These are phyloP conservation scores for Stenoptilia bipunctidactyla DNA, from an alignment of 2,888 invertebrate genomes.

Conservation along the genomic window DNA sequence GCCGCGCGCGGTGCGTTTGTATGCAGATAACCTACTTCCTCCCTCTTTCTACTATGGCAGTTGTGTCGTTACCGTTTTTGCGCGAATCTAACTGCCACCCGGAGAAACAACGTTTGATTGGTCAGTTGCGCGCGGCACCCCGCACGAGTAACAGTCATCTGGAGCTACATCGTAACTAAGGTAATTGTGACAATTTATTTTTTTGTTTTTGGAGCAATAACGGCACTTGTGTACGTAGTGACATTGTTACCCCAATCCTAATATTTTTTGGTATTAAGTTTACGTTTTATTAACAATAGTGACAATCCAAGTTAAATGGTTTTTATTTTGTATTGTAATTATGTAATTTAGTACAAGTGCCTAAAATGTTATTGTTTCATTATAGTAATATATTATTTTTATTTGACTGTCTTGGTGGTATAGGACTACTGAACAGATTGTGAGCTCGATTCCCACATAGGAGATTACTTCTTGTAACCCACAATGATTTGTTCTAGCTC, in stretches of 20 bases:
- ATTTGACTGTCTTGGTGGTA: not conserved
- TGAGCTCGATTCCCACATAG: too few relatives aligned
- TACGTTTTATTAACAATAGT: conserved; percentile 5
- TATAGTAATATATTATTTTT: conserved; percentile 6
- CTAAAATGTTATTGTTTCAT: conserved; percentile 7
- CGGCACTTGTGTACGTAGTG: conserved; percentile 6
- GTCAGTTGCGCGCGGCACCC: conserved; percentile 11
- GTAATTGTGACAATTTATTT: conserved; percentile 12
- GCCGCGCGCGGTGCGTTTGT: too few relatives aligned
- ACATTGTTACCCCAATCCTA: conserved; percentile 7
- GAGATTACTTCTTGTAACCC: too few relatives aligned
- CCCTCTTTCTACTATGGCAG: too few relatives aligned
- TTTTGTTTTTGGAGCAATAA: conserved; percentile 8
- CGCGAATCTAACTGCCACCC: conserved; percentile 1
- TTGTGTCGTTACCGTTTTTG: conserved; percentile 9
- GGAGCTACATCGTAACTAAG: conserved; percentile 7
- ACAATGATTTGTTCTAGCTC: too few relatives aligned
- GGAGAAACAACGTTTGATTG: conserved; percentile 12
- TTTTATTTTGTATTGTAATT: too few relatives aligned
- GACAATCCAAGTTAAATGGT: too few relatives aligned
- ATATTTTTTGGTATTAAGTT: conserved; percentile 7
- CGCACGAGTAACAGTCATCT: conserved; percentile 8
- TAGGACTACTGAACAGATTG: too few relatives aligned
- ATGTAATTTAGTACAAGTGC: too few relatives aligned
- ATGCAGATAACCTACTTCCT: too few relatives aligned